These are phyloP conservation scores for Ennomos erosarius DNA, from an alignment of 2,888 invertebrate genomes.

Conservation along the genomic window DNA sequence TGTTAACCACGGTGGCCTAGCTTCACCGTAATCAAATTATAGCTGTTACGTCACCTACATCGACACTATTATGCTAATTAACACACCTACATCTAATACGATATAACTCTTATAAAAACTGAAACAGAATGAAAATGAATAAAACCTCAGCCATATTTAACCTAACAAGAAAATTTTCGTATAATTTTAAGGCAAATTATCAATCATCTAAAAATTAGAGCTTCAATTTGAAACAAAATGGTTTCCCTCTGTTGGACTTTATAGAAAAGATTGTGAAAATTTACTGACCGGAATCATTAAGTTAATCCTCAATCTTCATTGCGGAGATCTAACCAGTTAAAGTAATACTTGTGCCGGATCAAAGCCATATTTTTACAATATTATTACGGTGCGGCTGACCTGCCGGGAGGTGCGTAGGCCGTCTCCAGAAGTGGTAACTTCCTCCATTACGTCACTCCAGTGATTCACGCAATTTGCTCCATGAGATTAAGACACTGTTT, in stretches of 20 bases:
- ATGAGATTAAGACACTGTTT: slow-evolving; percentile 60
- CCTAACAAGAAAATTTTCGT: no score
- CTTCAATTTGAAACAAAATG: slow-evolving; percentile 32
- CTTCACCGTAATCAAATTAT: slow-evolving; percentile 76
- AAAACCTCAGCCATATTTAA: neutral
- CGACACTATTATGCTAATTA: slow-evolving; percentile 70
- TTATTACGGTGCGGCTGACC: slow-evolving; percentile 56
- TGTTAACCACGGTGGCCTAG: slow-evolving; percentile 71
- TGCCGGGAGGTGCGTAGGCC: slow-evolving; percentile 70
- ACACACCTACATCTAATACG: slow-evolving; percentile 41
- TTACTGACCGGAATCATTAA: slow-evolving; percentile 53
- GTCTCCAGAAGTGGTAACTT: slow-evolving; percentile 74
- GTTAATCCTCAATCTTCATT: slow-evolving; percentile 53
- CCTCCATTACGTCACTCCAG: slow-evolving; percentile 78
- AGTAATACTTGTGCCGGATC: slow-evolving; percentile 56
- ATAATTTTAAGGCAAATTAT: neutral
- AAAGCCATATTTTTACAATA: slow-evolving; percentile 62
- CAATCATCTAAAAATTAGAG: slow-evolving; percentile 21
- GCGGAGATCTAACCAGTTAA: slow-evolving; percentile 55
- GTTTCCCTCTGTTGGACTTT: slow-evolving; percentile 32
- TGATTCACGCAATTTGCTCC: slow-evolving; percentile 71
- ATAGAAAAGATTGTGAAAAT: slow-evolving; percentile 45
- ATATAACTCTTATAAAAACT: slow-evolving; percentile 27
- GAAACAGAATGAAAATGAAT: slow-evolving; percentile 3
- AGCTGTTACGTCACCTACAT: slow-evolving; percentile 69